Conservation (phyloP, 2,113 vertebrate genomes). For the Cyanoramphus novaezelandiae region DNA sequence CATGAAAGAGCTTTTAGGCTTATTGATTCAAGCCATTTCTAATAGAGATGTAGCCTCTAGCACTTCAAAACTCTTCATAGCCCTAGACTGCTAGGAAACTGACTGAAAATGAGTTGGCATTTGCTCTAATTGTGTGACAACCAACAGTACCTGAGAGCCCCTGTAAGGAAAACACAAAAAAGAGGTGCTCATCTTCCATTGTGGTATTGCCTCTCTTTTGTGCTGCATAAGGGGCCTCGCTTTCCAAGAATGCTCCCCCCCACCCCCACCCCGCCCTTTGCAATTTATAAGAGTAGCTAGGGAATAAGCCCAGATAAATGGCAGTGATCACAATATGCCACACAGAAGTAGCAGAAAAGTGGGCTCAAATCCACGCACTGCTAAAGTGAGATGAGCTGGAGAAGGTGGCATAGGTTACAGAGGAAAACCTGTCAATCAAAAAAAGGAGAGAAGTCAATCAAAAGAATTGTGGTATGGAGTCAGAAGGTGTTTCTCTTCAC, state of each 20-base stretch:
- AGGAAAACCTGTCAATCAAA: slow-evolving; percentile 33
- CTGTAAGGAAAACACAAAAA: background rate
- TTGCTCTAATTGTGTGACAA: background rate
- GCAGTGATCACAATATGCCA: slow-evolving; percentile 44
- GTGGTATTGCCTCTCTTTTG: background rate
- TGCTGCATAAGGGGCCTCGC: background rate
- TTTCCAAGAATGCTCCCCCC: background rate
- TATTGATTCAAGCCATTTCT: background rate
- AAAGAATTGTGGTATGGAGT: background rate
- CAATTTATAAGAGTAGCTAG: background rate
- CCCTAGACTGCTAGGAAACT: background rate
- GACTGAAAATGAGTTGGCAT: background rate
- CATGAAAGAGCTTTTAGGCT: background rate
- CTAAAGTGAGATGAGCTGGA: slow-evolving; percentile 1
- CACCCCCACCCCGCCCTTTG: background rate
- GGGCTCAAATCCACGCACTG: slow-evolving; percentile 1
- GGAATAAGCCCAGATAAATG: background rate
- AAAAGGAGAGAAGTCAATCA: slow-evolving; percentile 11
- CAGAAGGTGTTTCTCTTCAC: background rate
- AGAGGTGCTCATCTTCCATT: background rate
- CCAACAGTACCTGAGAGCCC: background rate
- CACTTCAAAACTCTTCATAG: background rate
- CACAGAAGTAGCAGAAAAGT: background rate
- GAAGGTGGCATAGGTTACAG: background rate
- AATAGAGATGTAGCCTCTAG: background rate